A percentile compares a stretch with the other conserved stretches of the same genome.
phyloP scores from a whole-genome alignment of 2,797 vertebrate species.

The Enteromius anoplus region DNA sequence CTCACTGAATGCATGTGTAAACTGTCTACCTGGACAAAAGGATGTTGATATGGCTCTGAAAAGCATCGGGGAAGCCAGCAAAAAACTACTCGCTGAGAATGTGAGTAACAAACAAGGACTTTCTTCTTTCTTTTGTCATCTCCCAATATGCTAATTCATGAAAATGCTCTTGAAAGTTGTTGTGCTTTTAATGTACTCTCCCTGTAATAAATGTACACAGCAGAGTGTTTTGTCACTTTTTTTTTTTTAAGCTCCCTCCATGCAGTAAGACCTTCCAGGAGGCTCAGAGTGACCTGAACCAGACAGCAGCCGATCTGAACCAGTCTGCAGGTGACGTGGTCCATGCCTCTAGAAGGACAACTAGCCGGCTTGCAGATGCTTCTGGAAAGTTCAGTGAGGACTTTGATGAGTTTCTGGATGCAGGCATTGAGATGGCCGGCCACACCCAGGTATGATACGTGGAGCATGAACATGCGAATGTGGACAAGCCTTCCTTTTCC shows the following conservation, averaged over 20 bases:
- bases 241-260: slow-evolving; percentile 82
- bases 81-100: slow-evolving; percentile 92
- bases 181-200: not conserved
- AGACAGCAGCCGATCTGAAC: slow-evolving; percentile 94
- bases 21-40: slow-evolving; percentile 96
- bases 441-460: slow-evolving; percentile 87
- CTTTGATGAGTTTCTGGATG: slow-evolving; percentile 98
- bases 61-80: slow-evolving; percentile 96
- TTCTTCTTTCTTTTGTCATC: not conserved
- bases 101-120: slow-evolving; percentile 72
- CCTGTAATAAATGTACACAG: not conserved
- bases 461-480: not conserved
- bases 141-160: not conserved
- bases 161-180: not conserved
- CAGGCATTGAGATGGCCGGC: slow-evolving; percentile 97
- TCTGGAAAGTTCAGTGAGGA: slow-evolving; percentile 97
- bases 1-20: slow-evolving; percentile 95
- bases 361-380: slow-evolving; percentile 88
- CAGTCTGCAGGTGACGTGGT: slow-evolving; percentile 97
- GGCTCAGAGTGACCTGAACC: slow-evolving; percentile 94
- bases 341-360: slow-evolving; percentile 91
- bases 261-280: slow-evolving; percentile 95
- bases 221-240: not conserved
- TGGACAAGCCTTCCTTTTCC: not conserved
- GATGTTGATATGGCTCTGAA: slow-evolving; percentile 96